Base-by-base conservation (phyloP, 2,113 vertebrate species). In the Engystomops pustulosus region DNA sequence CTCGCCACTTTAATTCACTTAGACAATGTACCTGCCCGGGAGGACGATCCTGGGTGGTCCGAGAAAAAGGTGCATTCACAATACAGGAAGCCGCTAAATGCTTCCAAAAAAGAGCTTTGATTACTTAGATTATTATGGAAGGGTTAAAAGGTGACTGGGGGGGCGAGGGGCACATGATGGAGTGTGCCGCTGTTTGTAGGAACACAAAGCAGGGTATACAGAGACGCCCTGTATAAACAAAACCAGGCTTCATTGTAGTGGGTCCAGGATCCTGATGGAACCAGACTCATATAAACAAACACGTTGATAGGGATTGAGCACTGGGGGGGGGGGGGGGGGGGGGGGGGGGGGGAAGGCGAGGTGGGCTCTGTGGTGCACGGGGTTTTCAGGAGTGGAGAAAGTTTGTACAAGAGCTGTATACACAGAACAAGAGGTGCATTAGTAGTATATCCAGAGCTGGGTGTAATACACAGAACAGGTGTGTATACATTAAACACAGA, bases 51-150 rank as follows among this genome's bases (percentile, higher is more conserved):
- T 78, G 75, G 75, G 75, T 78, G 75, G 75, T 41, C 75, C 3
- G 32, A n/a, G n/a, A 8, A 18, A 58, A 60, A 78, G 75, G 75
- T 60, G 34, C 75, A 78, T 55, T 78, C 75, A 78, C n/a, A 36
- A 60, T 60, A 78, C 51, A 78, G 75, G 75, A 78, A 78, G 51
- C 75, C 6, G 20, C 75, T 78, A 78, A 78, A 78, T 78, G 75
- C 51, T 77, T 58, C 51, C 74, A 38, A 77, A n/a, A 77, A 65
- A 41, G 34, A 38, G 51, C 32, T 78, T 78, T 58, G 75, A 78
- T 78, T 58, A 55, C 74, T 55, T 55, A 58, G 51, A 53, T 77
- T 77, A 78, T 60, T 78, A 60, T 53, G 34, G 51, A 58, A 41
- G 27, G 75, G 75, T 78, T 36, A 78, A 78, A 67, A 78, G 75